Conservation (phyloP, 2,113 vertebrate species). For the Amphiprion percula region DNA sequence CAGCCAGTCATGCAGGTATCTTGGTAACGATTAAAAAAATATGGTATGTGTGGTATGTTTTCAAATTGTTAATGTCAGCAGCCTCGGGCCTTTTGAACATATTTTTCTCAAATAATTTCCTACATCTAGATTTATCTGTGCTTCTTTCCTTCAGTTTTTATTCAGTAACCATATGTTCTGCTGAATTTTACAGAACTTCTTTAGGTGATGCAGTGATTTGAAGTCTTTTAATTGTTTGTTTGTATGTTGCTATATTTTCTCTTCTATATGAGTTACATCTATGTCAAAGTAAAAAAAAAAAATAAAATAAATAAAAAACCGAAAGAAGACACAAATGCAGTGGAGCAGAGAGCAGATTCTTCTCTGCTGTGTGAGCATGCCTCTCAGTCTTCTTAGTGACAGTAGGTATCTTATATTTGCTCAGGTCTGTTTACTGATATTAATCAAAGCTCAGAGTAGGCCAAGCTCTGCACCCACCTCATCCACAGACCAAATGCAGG, state of each 20-base stretch:
- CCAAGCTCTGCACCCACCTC: slow-evolving; percentile 3
- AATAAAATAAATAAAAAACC: neutral
- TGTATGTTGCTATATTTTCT: neutral
- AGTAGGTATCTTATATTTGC: slow-evolving; percentile 41
- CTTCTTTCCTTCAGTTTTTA: neutral
- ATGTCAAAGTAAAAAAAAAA: slow-evolving; percentile 31
- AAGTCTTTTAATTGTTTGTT: neutral
- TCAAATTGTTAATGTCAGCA: slow-evolving; percentile 2
- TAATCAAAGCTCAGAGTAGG: slow-evolving; percentile 38
- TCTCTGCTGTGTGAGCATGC: slow-evolving; percentile 80
- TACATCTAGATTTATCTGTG: neutral
- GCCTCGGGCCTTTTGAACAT: neutral
- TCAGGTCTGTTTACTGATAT: slow-evolving; percentile 49
- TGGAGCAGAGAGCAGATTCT: slow-evolving; percentile 76
- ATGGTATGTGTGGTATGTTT: slow-evolving; percentile 12
- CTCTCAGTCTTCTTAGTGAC: slow-evolving; percentile 24
- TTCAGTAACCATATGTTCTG: neutral
- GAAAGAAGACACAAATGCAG: neutral
- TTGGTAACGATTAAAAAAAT: slow-evolving; percentile 51
- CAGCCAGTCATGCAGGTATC: slow-evolving; percentile 85
- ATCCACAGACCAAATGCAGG: slow-evolving; percentile 18
- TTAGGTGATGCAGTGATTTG: neutral
- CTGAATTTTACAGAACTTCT: neutral
- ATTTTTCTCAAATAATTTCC: neutral
- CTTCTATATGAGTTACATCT: slow-evolving; percentile 78